These are phyloP conservation scores for Hippocampus zosterae DNA, from an alignment of 2,113 vertebrate species.

Conservation along the genomic window DNA sequence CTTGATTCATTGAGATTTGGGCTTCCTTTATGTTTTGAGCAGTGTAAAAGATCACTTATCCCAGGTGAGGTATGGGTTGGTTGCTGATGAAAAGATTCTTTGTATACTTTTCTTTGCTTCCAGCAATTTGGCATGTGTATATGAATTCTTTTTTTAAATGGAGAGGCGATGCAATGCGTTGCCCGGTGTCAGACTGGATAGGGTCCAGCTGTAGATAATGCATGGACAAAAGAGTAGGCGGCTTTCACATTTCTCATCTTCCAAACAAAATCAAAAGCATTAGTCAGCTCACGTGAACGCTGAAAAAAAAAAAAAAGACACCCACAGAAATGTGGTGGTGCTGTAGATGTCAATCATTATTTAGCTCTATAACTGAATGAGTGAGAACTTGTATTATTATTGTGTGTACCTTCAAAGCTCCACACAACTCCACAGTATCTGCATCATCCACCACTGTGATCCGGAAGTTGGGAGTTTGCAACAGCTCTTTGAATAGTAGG, in stretches of 20 bases:
- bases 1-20: neutral
- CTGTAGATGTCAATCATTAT: neutral
- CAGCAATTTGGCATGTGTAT: neutral
- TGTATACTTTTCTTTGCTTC: neutral
- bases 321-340: neutral
- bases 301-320: neutral
- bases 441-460: slow-evolving; percentile 88
- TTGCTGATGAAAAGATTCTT: neutral
- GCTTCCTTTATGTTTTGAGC: neutral
- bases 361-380: neutral
- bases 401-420: slow-evolving; percentile 83
- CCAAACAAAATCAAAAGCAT: neutral
- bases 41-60: neutral
- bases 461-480: slow-evolving; percentile 90
- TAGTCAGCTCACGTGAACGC: neutral
- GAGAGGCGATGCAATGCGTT: neutral
- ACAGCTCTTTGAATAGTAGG: slow-evolving; percentile 78
- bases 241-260: neutral
- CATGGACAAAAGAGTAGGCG: neutral
- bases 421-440: slow-evolving; percentile 94
- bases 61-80: neutral
- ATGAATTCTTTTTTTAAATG: neutral
- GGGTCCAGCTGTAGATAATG: slow-evolving; percentile 1
- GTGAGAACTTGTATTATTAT: neutral
- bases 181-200: neutral